Evolutionary conservation across 2,797 vertebrate species (phyloP).

Genomic region (Lindbergichthys nudifrons): DNA sequence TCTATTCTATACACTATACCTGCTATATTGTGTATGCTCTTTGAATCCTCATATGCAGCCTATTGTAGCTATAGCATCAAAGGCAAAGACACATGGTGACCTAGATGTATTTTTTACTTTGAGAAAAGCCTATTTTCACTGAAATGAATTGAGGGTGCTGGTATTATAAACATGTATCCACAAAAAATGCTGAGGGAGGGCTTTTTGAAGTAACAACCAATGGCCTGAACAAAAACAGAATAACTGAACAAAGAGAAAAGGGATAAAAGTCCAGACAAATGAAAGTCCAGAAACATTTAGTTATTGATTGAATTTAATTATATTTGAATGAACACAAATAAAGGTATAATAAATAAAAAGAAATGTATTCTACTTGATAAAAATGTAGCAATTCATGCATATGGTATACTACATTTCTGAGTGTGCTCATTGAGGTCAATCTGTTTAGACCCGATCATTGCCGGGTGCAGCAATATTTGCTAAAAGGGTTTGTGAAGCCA

Average conservation of each 20-base stretch:
- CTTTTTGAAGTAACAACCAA: slow-evolving; percentile 16
- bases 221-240: not conserved
- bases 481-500: no score
- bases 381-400: no score
- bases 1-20: slow-evolving; percentile 45
- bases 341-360: not conserved
- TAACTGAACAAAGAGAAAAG: not conserved
- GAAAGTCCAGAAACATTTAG: not conserved
- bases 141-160: slow-evolving; percentile 6
- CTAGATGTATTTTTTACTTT: slow-evolving; percentile 50
- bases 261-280: not conserved
- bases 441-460: not conserved
- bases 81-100: slow-evolving; percentile 51
- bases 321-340: not conserved
- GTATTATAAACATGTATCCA: not conserved
- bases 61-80: slow-evolving; percentile 41
- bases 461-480: not conserved
- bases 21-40: slow-evolving; percentile 40
- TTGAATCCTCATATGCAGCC: slow-evolving; percentile 35
- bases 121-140: slow-evolving; percentile 22
- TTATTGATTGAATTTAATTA: not conserved
- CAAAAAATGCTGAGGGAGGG: slow-evolving; percentile 29
- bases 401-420: no score
- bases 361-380: not conserved
- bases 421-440: not conserved